Evolutionary conservation across 2,888 invertebrate genomes (phyloP).

Genomic region (Dendrolimus pini): DNA sequence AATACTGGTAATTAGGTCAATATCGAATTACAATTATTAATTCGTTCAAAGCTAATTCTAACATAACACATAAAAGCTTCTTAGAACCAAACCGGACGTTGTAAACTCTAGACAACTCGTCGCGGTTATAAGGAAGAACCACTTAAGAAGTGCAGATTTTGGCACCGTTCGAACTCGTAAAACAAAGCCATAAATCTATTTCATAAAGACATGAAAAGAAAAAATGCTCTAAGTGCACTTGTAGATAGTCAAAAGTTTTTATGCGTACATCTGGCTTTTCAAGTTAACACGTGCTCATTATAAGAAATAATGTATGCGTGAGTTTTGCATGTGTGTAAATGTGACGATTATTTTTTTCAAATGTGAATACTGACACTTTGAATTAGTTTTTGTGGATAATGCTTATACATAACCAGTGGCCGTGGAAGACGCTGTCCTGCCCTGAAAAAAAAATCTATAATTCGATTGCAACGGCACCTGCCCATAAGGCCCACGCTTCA

Average conservation of each 20-base stretch:
- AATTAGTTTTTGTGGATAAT: too few relatives aligned
- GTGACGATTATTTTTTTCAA: too few relatives aligned
- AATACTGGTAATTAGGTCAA: too few relatives aligned
- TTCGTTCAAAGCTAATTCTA: neutral
- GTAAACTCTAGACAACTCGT: conserved; percentile 19
- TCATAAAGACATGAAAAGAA: conserved; percentile 18
- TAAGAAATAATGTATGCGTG: conserved; percentile 10
- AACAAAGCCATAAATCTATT: conserved; percentile 32
- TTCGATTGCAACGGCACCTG: too few relatives aligned
- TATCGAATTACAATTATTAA: neutral
- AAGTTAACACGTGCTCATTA: conserved; percentile 16
- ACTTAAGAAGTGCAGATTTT: conserved; percentile 45
- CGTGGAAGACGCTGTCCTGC: too few relatives aligned
- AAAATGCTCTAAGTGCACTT: conserved; percentile 7
- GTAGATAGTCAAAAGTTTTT: conserved; percentile 6
- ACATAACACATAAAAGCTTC: conserved; percentile 5
- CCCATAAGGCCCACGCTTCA: too few relatives aligned
- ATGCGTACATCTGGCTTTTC: conserved; percentile 12
- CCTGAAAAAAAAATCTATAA: too few relatives aligned
- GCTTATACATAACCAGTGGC: too few relatives aligned
- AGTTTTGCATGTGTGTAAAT: neutral
- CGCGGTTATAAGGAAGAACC: conserved; percentile 32
- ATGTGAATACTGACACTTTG: too few relatives aligned
- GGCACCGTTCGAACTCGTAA: conserved; percentile 26
- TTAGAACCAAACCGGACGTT: conserved; percentile 16